phyloP scores from a whole-genome alignment of 64 coral and sea anemone genomes.

The Montipora efflorescens region DNA sequence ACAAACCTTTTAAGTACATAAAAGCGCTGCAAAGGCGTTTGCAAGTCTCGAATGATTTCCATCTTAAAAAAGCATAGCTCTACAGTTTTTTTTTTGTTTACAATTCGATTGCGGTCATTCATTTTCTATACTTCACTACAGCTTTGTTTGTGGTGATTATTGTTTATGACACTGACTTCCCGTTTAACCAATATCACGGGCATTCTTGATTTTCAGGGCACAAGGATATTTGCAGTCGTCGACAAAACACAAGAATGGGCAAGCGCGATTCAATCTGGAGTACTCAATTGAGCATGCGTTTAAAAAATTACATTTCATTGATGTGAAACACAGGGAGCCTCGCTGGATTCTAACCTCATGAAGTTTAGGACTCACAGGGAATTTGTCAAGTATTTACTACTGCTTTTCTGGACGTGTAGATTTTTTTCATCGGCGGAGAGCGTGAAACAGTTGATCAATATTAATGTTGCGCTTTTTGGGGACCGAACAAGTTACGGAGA shows the following conservation, averaged over 20 bases:
- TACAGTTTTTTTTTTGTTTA: too few relatives aligned
- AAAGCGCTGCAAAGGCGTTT: too few relatives aligned
- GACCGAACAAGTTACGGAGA: conserved; percentile 1
- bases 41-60: too few relatives aligned
- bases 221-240: not conserved
- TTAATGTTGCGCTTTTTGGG: conserved; percentile 46
- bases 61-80: too few relatives aligned
- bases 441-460: not conserved
- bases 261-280: not conserved
- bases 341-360: not conserved
- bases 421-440: not conserved
- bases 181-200: not conserved
- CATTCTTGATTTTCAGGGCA: not conserved
- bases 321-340: not conserved
- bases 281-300: conserved; percentile 7
- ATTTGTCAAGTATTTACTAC: not conserved
- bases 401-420: not conserved
- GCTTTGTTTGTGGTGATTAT: too few relatives aligned
- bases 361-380: not conserved
- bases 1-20: too few relatives aligned
- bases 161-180: too few relatives aligned
- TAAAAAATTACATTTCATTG: not conserved
- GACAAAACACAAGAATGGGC: not conserved
- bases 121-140: too few relatives aligned
- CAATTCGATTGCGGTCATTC: too few relatives aligned